phyloP scores from a whole-genome alignment of 2,113 vertebrate species.

The Psophia crepitans region DNA sequence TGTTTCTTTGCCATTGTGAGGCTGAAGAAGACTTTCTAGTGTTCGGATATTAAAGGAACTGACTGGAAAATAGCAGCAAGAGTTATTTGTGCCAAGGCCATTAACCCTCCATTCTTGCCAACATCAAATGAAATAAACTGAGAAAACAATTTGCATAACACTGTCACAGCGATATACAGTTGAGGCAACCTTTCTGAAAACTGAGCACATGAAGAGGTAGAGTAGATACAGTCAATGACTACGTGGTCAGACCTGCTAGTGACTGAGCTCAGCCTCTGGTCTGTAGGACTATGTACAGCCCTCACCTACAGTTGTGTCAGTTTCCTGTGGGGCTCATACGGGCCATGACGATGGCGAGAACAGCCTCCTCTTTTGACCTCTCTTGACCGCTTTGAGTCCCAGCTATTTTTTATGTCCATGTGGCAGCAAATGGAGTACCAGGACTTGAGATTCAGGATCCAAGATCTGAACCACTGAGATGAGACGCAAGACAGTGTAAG shows the following conservation, averaged over 20 bases:
- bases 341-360: neutral
- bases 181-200: conserved; percentile 40
- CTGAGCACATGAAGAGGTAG: neutral
- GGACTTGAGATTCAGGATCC: neutral
- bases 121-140: conserved; percentile 58
- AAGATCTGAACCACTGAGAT: neutral
- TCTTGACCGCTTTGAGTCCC: neutral
- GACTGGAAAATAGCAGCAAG: conserved; percentile 44
- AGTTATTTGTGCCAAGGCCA: conserved; percentile 46
- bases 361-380: neutral
- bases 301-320: neutral
- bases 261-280: neutral
- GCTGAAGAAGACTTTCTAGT: neutral
- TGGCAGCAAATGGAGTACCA: neutral
- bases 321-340: accelerated
- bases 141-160: conserved; percentile 55
- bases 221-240: neutral
- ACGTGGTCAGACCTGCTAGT: neutral
- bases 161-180: conserved; percentile 15
- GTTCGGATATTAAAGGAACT: conserved; percentile 21
- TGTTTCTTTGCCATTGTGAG: neutral
- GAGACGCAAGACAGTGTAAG: neutral
- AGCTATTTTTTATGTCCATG: neutral
- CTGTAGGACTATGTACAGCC: accelerated
- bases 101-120: conserved; percentile 63